Percentiles rank a stretch among this genome's conserved stretches.
phyloP scores from a whole-genome alignment of 2,888 invertebrate genomes.

The Eupithecia subfuscata region DNA sequence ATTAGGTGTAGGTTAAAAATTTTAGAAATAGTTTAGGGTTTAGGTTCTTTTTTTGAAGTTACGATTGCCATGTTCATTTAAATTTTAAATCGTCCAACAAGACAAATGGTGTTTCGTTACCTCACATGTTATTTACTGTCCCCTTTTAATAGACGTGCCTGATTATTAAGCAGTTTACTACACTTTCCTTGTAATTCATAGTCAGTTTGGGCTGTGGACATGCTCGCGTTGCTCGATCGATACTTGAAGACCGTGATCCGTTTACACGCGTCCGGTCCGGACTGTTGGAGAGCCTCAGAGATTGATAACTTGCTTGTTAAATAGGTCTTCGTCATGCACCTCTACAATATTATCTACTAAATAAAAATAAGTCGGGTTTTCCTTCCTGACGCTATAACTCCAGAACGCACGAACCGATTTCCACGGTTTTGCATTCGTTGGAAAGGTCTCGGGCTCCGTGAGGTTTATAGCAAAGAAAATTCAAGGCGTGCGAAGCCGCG shows the following conservation, averaged over 20 bases:
- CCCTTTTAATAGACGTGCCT: conserved; percentile 14
- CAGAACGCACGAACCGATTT: too few relatives aligned
- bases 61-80: background rate
- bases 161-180: conserved; percentile 39
- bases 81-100: background rate
- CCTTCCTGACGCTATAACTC: too few relatives aligned
- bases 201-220: conserved; percentile 37
- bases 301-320: background rate
- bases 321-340: background rate
- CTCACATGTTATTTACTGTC: background rate
- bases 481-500: too few relatives aligned
- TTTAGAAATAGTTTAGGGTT: background rate
- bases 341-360: too few relatives aligned
- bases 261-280: background rate
- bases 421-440: too few relatives aligned
- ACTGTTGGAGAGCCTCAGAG: conserved; percentile 21
- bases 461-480: too few relatives aligned
- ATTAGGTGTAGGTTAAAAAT: too few relatives aligned
- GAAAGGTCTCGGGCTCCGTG: too few relatives aligned
- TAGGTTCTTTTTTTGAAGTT: too few relatives aligned
- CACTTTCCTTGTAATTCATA: conserved; percentile 31
- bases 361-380: too few relatives aligned
- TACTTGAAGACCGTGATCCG: background rate
- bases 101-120: background rate
- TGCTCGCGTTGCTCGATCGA: conserved; percentile 36